Evolutionary conservation across 1,140 invertebrate species (phyloP).

Genomic region (Drosophila hydei): DNA sequence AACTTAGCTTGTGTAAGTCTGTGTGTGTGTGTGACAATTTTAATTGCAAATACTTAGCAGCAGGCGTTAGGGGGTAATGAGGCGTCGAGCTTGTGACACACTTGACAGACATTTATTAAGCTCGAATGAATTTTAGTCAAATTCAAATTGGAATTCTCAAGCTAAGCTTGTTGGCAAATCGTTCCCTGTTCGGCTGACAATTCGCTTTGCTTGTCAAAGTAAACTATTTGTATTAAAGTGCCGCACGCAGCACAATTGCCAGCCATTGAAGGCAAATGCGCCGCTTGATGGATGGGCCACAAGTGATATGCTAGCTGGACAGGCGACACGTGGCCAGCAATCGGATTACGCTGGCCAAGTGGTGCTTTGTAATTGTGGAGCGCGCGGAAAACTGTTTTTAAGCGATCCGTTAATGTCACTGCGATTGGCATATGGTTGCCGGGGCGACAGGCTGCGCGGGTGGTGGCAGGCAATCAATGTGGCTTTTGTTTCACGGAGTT

Average conservation of each 20-base stretch:
- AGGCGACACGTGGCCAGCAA: not conserved
- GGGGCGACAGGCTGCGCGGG: no score
- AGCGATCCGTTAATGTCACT: constrained; percentile 23
- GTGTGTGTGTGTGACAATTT: not conserved
- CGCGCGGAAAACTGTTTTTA: constrained; percentile 1
- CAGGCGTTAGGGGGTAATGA: not conserved
- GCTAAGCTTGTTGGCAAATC: not conserved
- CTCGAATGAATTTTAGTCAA: constrained; percentile 4
- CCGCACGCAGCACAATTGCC: constrained; percentile 29
- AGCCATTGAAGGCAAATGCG: constrained; percentile 22
- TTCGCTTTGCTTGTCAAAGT: no score
- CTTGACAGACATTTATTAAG: constrained; percentile 36
- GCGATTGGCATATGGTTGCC: constrained; percentile 33
- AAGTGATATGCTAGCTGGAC: constrained; percentile 11
- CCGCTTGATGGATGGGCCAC: constrained; percentile 25
- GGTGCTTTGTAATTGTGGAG: constrained; percentile 1
- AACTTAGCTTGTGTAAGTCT: constrained; percentile 6
- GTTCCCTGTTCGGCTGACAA: no score
- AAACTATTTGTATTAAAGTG: constrained; percentile 55
- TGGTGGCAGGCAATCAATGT: constrained; percentile 24
- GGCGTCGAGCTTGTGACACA: not conserved
- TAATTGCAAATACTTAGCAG: not conserved
- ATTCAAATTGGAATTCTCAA: not conserved
- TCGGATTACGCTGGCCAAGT: constrained; percentile 7
- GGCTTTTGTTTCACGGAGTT: constrained; percentile 11